These are phyloP conservation scores for Tinea trinotella DNA, from an alignment of 2,888 invertebrate species.

Conservation along the genomic window DNA sequence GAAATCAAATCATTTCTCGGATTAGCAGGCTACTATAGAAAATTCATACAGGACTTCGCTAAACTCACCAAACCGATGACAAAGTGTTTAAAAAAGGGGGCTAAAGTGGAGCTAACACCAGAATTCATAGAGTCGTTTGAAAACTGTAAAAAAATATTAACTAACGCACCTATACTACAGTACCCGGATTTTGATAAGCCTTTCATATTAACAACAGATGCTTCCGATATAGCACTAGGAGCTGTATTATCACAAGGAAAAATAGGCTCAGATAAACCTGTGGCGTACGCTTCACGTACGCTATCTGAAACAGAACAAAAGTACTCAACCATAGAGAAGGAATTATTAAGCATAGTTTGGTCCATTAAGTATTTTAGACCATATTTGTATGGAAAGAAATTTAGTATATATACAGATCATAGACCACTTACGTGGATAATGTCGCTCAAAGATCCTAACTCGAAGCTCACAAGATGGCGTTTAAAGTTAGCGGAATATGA, in stretches of 20 bases:
- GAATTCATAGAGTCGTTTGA: constrained; percentile 26
- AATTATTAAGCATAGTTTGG: constrained; percentile 36
- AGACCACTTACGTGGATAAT: too few relatives aligned
- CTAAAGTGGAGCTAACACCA: constrained; percentile 21
- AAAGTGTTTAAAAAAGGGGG: constrained; percentile 26
- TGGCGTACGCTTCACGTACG: constrained; percentile 28
- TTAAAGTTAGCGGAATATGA: constrained; percentile 31
- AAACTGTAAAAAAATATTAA: constrained; percentile 30
- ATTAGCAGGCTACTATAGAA: too few relatives aligned
- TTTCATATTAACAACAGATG: constrained; percentile 29
- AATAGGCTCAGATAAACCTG: constrained; percentile 28
- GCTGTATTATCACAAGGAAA: constrained; percentile 30
- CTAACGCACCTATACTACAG: constrained; percentile 32
- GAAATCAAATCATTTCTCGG: constrained; percentile 29
- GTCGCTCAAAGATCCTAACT: too few relatives aligned
- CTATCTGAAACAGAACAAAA: constrained; percentile 27
- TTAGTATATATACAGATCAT: constrained; percentile 39
- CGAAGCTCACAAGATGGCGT: constrained; percentile 36
- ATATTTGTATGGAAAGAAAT: constrained; percentile 36
- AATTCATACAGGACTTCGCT: constrained; percentile 28
- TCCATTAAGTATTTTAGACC: constrained; percentile 35
- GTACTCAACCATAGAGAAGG: constrained; percentile 34
- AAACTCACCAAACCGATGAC: constrained; percentile 28
- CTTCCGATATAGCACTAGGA: constrained; percentile 29
- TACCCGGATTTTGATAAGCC: constrained; percentile 35